Evolutionary conservation across 2,888 invertebrate species (phyloP), one percentile per base, ranked within the genome.

Genomic region (Miltochrista miniata): DNA sequence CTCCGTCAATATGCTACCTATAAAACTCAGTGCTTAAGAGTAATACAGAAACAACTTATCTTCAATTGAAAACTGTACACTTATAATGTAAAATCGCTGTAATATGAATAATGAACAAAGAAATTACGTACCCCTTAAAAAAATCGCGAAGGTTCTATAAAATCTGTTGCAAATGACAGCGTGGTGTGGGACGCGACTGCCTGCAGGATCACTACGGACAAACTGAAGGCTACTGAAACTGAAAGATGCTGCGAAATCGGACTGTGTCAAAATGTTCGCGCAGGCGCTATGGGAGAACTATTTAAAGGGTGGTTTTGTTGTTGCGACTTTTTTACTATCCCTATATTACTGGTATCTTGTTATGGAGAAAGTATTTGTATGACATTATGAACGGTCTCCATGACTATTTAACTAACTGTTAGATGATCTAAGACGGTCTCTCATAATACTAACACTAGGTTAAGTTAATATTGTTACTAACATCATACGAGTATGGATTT

Each of bases 261-360:
- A 56, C 59, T 68, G 70, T 74, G 69, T 73, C 74, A 71, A 70
- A 76, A 72, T 63, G 53, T 64, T 56, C 69, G 70, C 81, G 81
- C 83, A 79, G 70, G 83, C 83, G 80, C 60, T 37, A 29, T 46
- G 0, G 15, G 12, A 38, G 54, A 49, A 40, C 24, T 38, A 36
- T 59, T 59, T 69, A 68, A 66, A 53, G 59, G 13, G 36, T 31
- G 50, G 56, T 71, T 68, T 47, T 51, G 45, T 34, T 42, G 31
- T 7, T 15, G 44, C 70, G 60, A 54, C 46, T 36, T 18, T 43
- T 14, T 7, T 7, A n/a, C n/a, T n/a, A n/a, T n/a, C n/a, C n/a
- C n/a, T n/a, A n/a, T n/a, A n/a, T n/a, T n/a, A n/a, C n/a, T n/a
- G n/a, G n/a, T n/a, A n/a, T n/a, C n/a, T n/a, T n/a, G n/a, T n/a